A percentile compares a stretch with the other conserved stretches of the same genome.
Evolutionary conservation across 2,113 vertebrate genomes (phyloP).

Genomic region (Helogale parvula): DNA sequence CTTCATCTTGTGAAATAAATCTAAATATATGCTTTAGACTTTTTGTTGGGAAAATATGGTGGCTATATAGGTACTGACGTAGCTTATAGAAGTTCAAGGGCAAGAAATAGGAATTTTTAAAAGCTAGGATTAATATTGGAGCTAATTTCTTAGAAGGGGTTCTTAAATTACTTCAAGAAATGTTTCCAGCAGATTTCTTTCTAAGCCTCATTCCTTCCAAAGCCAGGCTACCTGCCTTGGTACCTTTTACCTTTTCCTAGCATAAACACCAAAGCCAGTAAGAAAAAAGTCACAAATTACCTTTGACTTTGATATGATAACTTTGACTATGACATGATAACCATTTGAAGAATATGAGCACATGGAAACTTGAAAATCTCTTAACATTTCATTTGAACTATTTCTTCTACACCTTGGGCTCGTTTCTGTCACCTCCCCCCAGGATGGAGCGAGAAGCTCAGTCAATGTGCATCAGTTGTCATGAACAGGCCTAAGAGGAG

Average conservation of each 20-base stretch:
- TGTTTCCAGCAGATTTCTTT: neutral
- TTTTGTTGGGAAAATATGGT: neutral
- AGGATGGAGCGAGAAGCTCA: neutral
- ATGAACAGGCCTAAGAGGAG: neutral
- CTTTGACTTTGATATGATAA: slow-evolving; percentile 25
- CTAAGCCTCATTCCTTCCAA: neutral
- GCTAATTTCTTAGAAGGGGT: neutral
- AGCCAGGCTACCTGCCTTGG: neutral
- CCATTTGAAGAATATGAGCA: neutral
- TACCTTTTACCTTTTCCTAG: neutral
- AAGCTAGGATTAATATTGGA: neutral
- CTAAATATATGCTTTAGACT: neutral
- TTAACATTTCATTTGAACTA: neutral
- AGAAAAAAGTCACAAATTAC: neutral
- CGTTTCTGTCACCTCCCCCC: neutral
- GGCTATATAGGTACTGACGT: neutral
- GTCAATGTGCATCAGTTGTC: neutral
- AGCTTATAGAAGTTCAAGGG: neutral
- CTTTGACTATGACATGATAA: neutral
- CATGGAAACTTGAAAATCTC: neutral
- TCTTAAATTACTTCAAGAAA: neutral
- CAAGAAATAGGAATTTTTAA: neutral
- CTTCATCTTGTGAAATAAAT: slow-evolving; percentile 14
- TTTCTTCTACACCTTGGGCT: neutral
- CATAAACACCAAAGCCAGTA: neutral